Base-by-base conservation (phyloP, 2,888 invertebrate species). In the Acleris holmiana region DNA sequence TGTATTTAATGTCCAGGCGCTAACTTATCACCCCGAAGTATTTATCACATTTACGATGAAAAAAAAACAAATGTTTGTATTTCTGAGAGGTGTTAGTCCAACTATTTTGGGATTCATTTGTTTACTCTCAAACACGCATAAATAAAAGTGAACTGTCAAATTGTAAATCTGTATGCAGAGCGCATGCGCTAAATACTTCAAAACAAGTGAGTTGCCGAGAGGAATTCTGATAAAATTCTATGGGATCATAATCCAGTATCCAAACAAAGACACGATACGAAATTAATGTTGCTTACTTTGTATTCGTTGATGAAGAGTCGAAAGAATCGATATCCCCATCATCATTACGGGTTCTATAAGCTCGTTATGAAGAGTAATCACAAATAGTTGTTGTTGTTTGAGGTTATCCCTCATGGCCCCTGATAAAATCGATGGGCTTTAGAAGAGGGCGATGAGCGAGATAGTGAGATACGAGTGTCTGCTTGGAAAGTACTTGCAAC, bases 381-480 rank as follows among this genome's bases (percentile, higher is more conserved):
- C 17, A n/a, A 17, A 17, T 13, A 35, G 13, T 41, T 44, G 6
- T 15, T 44, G 17, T 13, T 53, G 35, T 35, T 53, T 17, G 48
- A 63, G 58, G 58, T 59, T 64, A 58, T 18, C 8, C 8, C 21
- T 10, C 54, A 64, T 64, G 54, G 54, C 59, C 48, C 8, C 8
- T n/a, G 25, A 40, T 25, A 1, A 44, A 59, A 59, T 64, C 58
- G 54, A 59, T 54, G 35, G 7, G 29, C 49, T 23, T 8, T 25
- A 15, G 17, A 15, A 19, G 1, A 44, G 41, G 15, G 63, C 58
- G 64, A 29, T 8, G 29, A 29, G 29, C 29, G 29, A 29, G 8
- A 29, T 29, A 29, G 29, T 8, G 8, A 29, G 8, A 29, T 29
- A 29, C n/a, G n/a, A 57, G 53, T 58, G 63, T 47, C 55, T 15